A percentile compares a stretch with the other conserved stretches of the same genome.
These are phyloP conservation scores for Norana najaformis DNA, from an alignment of 2,888 invertebrate species.

Conservation along the genomic window DNA sequence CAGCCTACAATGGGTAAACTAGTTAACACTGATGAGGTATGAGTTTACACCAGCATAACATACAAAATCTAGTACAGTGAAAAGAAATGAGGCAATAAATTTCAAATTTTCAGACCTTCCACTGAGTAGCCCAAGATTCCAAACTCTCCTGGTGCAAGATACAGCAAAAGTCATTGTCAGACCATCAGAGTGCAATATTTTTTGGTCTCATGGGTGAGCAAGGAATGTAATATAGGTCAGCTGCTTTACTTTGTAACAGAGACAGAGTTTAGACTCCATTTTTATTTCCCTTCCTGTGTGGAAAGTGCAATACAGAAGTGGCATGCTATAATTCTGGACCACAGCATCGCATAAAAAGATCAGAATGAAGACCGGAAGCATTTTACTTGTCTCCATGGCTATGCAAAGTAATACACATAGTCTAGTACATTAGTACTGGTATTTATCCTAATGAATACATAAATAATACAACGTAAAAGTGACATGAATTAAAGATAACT, in stretches of 20 bases:
- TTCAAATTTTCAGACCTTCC: neutral
- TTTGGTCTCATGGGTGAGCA: no score
- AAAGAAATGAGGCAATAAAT: neutral
- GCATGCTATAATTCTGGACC: neutral
- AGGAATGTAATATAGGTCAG: no score
- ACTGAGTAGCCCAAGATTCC: neutral
- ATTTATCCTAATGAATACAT: no score
- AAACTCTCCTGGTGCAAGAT: neutral
- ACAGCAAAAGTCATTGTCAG: neutral
- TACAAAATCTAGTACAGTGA: neutral
- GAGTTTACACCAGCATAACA: neutral
- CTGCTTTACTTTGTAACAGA: neutral
- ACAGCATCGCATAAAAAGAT: no score
- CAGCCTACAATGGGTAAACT: neutral
- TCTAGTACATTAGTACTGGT: no score
- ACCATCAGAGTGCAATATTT: no score
- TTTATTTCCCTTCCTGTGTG: no score
- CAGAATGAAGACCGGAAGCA: neutral
- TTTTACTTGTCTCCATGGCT: neutral
- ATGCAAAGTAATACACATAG: no score
- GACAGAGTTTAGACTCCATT: neutral
- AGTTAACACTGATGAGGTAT: conserved; percentile 5
- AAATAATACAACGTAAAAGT: no score
- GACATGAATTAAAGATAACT: neutral
- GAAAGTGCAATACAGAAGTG: neutral